Evolutionary conservation across 35 echinoderm and acorn worm species (phyloP).

Genomic region (Heliocidaris tuberculata): DNA sequence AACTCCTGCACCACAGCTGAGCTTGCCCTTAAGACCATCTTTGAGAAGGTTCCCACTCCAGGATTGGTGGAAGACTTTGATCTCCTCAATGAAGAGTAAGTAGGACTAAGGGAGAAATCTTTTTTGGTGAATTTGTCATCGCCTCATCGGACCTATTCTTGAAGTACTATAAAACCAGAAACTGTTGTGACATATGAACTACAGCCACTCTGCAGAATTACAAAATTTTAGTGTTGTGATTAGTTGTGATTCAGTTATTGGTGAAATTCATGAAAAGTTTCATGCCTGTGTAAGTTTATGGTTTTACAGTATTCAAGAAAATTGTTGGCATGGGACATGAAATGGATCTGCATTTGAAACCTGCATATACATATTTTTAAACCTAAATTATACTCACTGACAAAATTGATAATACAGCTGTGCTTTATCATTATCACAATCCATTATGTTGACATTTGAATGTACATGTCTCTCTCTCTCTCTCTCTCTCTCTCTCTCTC

Average conservation of each 20-base stretch:
- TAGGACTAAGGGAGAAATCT: neutral
- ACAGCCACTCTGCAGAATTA: no score
- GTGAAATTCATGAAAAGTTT: no score
- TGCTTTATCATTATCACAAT: no score
- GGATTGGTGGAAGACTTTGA: slow-evolving; percentile 93
- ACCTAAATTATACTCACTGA: no score
- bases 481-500: neutral
- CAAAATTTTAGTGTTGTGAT: no score
- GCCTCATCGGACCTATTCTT: neutral
- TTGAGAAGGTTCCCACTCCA: slow-evolving; percentile 63
- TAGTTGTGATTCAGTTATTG: no score
- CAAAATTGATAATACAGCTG: no score
- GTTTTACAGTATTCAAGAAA: no score
- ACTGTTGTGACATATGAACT: neutral
- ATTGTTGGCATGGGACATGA: no score
- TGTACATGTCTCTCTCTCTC: neutral
- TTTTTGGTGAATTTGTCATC: neutral
- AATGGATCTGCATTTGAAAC: no score
- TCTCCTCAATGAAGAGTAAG: slow-evolving; percentile 85
- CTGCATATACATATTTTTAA: no score
- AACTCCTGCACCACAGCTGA: slow-evolving; percentile 77
- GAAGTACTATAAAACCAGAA: neutral
- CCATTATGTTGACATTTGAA: neutral
- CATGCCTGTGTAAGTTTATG: no score
- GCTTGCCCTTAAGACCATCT: slow-evolving; percentile 68